Conservation (phyloP, 2,888 invertebrate species). For the Lacanobia wlatinum region DNA sequence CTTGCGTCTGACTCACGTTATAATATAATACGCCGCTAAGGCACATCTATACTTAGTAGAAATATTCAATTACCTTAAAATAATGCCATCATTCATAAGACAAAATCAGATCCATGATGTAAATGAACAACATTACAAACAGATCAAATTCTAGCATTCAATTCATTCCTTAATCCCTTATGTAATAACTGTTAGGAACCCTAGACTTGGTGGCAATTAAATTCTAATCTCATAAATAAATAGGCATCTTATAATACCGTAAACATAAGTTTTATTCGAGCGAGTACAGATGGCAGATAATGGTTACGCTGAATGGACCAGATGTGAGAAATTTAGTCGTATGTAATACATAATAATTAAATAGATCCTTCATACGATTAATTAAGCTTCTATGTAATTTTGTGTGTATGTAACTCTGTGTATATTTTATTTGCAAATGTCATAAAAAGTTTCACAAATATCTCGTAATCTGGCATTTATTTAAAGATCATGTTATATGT, state of each 20-base stretch:
- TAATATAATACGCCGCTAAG: constrained; percentile 73
- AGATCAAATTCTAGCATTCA: constrained; percentile 52
- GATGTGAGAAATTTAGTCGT: constrained; percentile 64
- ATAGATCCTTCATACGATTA: constrained; percentile 68
- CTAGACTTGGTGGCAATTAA: constrained; percentile 45
- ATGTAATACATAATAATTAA: constrained; percentile 66
- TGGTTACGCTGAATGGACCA: constrained; percentile 67
- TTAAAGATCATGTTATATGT: constrained; percentile 70
- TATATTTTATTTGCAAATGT: constrained; percentile 72
- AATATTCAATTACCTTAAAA: constrained; percentile 62
- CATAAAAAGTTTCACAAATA: constrained; percentile 63
- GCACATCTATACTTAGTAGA: constrained; percentile 70
- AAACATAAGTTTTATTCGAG: constrained; percentile 59
- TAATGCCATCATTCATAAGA: constrained; percentile 47
- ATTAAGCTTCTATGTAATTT: constrained; percentile 75
- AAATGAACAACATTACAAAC: constrained; percentile 50
- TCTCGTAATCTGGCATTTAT: constrained; percentile 79
- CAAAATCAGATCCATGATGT: constrained; percentile 34
- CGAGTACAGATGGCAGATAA: constrained; percentile 56
- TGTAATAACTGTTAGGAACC: constrained; percentile 42
- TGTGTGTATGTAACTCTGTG: constrained; percentile 73
- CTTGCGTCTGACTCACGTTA: constrained; percentile 79
- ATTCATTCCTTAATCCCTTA: constrained; percentile 27
- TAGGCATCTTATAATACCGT: constrained; percentile 52
- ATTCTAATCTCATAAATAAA: constrained; percentile 52